Conservation (phyloP, 2,888 invertebrate species). For the Molanna angustata region DNA sequence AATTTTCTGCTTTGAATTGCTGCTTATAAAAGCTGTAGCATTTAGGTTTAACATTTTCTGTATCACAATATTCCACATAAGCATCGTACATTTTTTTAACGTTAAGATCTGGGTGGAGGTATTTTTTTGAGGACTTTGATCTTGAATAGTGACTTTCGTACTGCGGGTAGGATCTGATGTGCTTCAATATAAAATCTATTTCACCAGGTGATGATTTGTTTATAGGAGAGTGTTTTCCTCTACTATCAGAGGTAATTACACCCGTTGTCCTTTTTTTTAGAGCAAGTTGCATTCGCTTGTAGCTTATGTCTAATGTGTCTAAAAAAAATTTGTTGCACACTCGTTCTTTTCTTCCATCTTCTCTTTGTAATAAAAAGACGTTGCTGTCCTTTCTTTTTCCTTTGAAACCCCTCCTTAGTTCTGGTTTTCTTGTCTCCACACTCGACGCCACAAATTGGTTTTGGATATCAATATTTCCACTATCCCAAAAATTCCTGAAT, state of each 20-base stretch:
- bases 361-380: slow-evolving; percentile 6
- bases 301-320: slow-evolving; percentile 5
- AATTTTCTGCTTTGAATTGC: slow-evolving; percentile 6
- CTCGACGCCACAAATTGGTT: slow-evolving; percentile 5
- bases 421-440: slow-evolving; percentile 6
- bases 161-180: slow-evolving; percentile 5
- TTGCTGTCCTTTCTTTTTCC: slow-evolving; percentile 2
- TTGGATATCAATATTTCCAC: slow-evolving; percentile 6
- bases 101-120: slow-evolving; percentile 7
- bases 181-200: slow-evolving; percentile 7
- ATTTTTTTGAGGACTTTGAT: slow-evolving; percentile 3
- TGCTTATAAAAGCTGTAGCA: slow-evolving; percentile 6
- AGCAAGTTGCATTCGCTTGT: slow-evolving; percentile 4
- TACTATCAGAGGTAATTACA: slow-evolving; percentile 3
- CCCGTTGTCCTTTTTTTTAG: slow-evolving; percentile 5
- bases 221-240: slow-evolving; percentile 4
- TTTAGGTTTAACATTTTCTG: slow-evolving; percentile 2
- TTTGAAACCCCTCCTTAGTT: slow-evolving; percentile 4
- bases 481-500: slow-evolving; percentile 6
- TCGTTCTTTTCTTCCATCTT: slow-evolving; percentile 5
- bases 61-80: slow-evolving; percentile 2
- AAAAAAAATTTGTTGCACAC: slow-evolving; percentile 6
- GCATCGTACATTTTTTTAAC: slow-evolving; percentile 1
- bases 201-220: slow-evolving; percentile 4
- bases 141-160: slow-evolving; percentile 4